These are phyloP conservation scores for Calcarius ornatus DNA, from an alignment of 2,113 vertebrate species.

Conservation along the genomic window DNA sequence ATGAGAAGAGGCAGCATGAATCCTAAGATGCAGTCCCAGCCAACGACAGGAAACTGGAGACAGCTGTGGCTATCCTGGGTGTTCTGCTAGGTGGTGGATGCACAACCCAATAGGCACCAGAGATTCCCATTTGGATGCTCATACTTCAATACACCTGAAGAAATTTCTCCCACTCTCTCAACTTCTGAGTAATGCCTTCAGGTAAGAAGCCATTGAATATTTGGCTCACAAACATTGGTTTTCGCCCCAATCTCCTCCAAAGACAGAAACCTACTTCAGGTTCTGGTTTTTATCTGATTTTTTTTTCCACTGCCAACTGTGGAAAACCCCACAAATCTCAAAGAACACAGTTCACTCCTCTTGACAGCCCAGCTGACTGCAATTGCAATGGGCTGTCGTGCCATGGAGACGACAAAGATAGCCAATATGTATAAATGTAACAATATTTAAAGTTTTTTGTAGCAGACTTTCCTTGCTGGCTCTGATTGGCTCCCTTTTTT, in stretches of 20 bases:
- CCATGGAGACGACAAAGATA: not conserved
- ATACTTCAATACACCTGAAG: not conserved
- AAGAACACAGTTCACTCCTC: not conserved
- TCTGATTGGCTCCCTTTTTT: not conserved
- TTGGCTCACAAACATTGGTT: not conserved
- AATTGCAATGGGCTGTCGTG: rapidly evolving
- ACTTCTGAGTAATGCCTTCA: not conserved
- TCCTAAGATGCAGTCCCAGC: not conserved
- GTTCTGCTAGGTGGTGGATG: not conserved
- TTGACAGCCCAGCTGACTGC: not conserved
- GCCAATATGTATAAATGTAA: not conserved
- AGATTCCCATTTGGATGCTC: not conserved
- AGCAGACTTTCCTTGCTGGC: not conserved
- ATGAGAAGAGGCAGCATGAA: not conserved
- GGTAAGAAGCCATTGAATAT: not conserved
- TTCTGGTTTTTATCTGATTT: rapidly evolving
- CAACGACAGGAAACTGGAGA: not conserved
- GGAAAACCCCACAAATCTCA: not conserved
- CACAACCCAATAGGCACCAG: not conserved
- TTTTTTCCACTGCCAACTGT: not conserved
- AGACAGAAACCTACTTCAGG: not conserved
- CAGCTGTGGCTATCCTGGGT: not conserved
- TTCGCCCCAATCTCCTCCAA: not conserved
- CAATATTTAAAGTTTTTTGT: not conserved
- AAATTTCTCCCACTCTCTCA: not conserved